Evolutionary conservation across 2,797 vertebrate genomes (phyloP), one percentile per base, ranked within the genome.

Genomic region (Discoglossus pictus): DNA sequence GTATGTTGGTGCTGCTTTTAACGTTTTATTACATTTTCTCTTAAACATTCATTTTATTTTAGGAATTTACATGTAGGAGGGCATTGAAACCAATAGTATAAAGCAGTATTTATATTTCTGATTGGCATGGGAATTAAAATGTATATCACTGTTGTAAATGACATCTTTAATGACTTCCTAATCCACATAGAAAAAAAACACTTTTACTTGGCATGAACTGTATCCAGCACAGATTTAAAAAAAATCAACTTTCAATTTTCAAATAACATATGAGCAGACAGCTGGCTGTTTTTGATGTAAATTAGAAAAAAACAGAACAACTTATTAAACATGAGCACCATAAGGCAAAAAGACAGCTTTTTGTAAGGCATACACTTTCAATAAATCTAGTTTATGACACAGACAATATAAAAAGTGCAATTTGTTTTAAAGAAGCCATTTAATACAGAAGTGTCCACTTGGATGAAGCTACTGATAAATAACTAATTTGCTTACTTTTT

Each of bases 221-320:
- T 11, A 34, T 6, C 10, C 12, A 25, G 39, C 6, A 53, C 8
- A 42, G 39, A 44, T 53, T n/a, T 12, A 40, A 40, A 53, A 42
- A 34, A 52, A 64, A 10, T 42, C 50, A 27, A 25, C n/a, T 54
- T 53, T 36, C 36, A 24, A 56, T 56, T 56, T 56, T 56, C 36
- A 20, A 20, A 43, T 35, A 53, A 21, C 61, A 65, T 65, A 65
- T 65, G 61, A 50, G 16, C 13, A 38, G 43, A 53, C 61, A 63
- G 48, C 52, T 63, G 61, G 39, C 3, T 36, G 2, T 65, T 52
- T 51, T 56, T 65, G 16, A 44, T 44, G 61, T 34, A 65, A n/a
- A 65, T 16, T 54, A 27, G 18, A 24, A 65, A 65, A 61, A 24
- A 55, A 54, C 12, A 40, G 11, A 42, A 52, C 36, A 54, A 43